These are phyloP conservation scores for Apis laboriosa DNA, from an alignment of 1,140 invertebrate species.

Conservation along the genomic window DNA sequence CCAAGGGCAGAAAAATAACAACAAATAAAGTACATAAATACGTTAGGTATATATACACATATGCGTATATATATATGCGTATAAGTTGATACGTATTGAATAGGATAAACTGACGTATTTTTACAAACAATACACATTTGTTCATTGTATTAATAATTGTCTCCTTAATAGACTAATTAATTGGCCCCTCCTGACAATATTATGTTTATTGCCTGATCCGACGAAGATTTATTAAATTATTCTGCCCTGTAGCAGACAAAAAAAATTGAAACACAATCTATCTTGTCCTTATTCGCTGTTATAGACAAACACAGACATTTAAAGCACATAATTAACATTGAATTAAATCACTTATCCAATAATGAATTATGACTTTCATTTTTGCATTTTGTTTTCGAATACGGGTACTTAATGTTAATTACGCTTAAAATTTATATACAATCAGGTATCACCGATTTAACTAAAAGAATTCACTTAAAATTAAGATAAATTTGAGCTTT, in stretches of 20 bases:
- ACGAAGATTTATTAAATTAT: slow-evolving; percentile 4
- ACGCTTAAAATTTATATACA: slow-evolving; percentile 32
- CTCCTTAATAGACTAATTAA: slow-evolving; percentile 34
- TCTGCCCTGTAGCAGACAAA: not conserved
- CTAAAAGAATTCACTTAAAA: not conserved
- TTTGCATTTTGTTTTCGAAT: not conserved
- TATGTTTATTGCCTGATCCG: slow-evolving; percentile 23
- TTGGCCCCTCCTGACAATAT: slow-evolving; percentile 61
- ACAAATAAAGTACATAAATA: slow-evolving; percentile 26
- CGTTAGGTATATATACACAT: not conserved
- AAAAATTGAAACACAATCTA: slow-evolving; percentile 5
- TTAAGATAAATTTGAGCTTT: slow-evolving; percentile 69
- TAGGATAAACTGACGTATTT: slow-evolving; percentile 26
- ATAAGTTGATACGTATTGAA: not conserved
- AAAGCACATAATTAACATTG: slow-evolving; percentile 29
- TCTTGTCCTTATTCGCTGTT: not conserved
- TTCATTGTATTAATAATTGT: slow-evolving; percentile 18
- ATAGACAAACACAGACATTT: slow-evolving; percentile 29
- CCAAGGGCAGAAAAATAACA: slow-evolving; percentile 54
- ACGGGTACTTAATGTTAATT: slow-evolving; percentile 11
- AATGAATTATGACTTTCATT: slow-evolving; percentile 15
- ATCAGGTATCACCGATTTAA: slow-evolving; percentile 24
- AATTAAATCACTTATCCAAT: slow-evolving; percentile 3
- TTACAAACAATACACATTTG: slow-evolving; percentile 42
- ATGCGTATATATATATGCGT: not conserved